Conservation (phyloP, 2,888 invertebrate genomes). For the Drosophila paramelanica region DNA sequence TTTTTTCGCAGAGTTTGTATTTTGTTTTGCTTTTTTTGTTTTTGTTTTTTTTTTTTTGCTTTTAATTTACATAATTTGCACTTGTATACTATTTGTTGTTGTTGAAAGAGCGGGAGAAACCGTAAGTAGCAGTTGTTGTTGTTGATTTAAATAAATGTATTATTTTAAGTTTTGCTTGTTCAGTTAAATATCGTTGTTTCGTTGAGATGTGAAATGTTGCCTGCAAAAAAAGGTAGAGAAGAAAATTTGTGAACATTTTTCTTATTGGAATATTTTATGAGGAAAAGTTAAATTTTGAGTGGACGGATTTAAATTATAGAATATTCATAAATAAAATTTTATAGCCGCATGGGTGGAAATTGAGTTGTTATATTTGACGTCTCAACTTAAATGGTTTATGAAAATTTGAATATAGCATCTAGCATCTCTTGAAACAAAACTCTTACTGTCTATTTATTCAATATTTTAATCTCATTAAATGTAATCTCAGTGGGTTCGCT, state of each 20-base stretch:
- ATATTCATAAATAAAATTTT: too few species aligned
- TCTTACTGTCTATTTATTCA: background rate
- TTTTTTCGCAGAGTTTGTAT: slow-evolving; percentile 14
- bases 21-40: slow-evolving; percentile 31
- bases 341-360: too few species aligned
- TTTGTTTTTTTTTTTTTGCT: slow-evolving; percentile 26
- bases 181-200: slow-evolving; percentile 70
- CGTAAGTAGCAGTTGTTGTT: slow-evolving; percentile 63
- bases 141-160: slow-evolving; percentile 30
- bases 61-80: slow-evolving; percentile 60
- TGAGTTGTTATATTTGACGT: too few species aligned
- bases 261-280: too few species aligned
- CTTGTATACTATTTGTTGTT: slow-evolving; percentile 38
- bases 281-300: too few species aligned
- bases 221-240: slow-evolving; percentile 34
- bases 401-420: background rate
- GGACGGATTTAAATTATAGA: too few species aligned
- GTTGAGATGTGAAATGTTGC: slow-evolving; percentile 58
- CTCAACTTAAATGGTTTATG: too few species aligned
- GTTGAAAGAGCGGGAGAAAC: slow-evolving; percentile 60
- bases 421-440: background rate
- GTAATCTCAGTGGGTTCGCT: background rate
- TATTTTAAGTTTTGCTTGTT: slow-evolving; percentile 27
- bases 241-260: background rate
- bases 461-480: background rate